Base-by-base conservation (phyloP, 2,888 invertebrate genomes). In the Priapulus caudatus region DNA sequence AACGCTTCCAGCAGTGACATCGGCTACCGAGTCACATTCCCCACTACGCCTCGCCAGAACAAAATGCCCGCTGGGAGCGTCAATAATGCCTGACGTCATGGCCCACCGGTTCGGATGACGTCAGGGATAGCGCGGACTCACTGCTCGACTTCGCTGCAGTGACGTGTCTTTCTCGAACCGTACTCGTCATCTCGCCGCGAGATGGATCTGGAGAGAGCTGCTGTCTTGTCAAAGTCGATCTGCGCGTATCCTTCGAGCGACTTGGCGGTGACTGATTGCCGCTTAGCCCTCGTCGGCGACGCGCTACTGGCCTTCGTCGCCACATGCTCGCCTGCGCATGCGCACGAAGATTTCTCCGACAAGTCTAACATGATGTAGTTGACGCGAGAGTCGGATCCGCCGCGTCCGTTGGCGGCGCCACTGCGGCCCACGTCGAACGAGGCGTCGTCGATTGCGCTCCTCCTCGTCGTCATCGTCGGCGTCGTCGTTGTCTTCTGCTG, bases 201-300 rank as follows among this genome's bases (percentile, higher is more conserved):
- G n/a, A n/a, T 83, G 22, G 87, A 84, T 65, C 82, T 81, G 19
- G 85, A 85, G 22, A 93, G 76, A 20, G 92, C 92, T 51, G 83
- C 84, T 0, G 93, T 93, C 74, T 86, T 87, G 64, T 90, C 83
- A 71, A 93, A 92, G 74, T 93, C 93, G 61, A 93, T 95, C 1
- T 86, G 86, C 4, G 87, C 87, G 67, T 91, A 92, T 48, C 86
- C 83, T 46, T 69, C 65, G n/a, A n/a, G n/a, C 1, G 65, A 51
- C 19, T 56, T 53, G 1, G 57, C 54, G 20, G 58, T 44, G 10
- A 33, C 33, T 10, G 33, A 33, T 10, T 33, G n/a, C 33, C n/a
- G 33, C 33, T 33, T 33, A n/a, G n/a, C n/a, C 33, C 33, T 33
- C 10, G n/a, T n/a, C n/a, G 33, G 33, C n/a, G 33, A n/a, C 10